Evolutionary conservation across 2,888 invertebrate genomes (phyloP), one percentile per base, ranked within the genome.

Genomic region (Lepeophtheirus nordmannii): DNA sequence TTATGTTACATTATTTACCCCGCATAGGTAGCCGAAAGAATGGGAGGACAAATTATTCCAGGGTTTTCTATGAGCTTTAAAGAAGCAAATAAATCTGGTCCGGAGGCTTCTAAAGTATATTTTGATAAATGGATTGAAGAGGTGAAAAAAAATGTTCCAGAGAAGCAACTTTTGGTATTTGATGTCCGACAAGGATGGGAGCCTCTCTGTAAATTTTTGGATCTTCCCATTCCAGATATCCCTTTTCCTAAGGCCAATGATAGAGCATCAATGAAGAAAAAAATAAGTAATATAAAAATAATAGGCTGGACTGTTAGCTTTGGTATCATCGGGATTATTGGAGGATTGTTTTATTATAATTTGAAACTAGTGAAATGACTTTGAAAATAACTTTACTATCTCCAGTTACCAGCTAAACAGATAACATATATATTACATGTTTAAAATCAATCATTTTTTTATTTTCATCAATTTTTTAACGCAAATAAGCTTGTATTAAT

Each of bases 221-320:
- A 62, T 40, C n/a, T 38, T 10, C 62, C 62, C 10, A 62, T 62
- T 40, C 62, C 62, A 10, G 40, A 62, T 23, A 2, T 22, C 3
- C 62, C 62, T 20, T 62, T 62, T 62, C 62, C 62, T 17, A 62
- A 46, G 41, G 17, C 41, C 14, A 62, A 62, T 38, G 62, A 62
- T 46, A 62, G 41, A 11, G 23, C 1, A 23, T 20, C 60, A 11
- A 59, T 59, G 60, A 23, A 20, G 1, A 57, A 57, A 5, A 57
- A 20, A 20, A 57, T 57, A 11, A 57, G 23, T 57, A 57, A 57
- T 11, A 11, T 57, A 5, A 10, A 23, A n/a, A 22, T 57, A 11
- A 11, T 57, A 20, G 57, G 57, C n/a, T 57, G 57, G 57, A 57
- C 10, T 30, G 23, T 57, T 20, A 23, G 20, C 23, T 30, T 57